A percentile compares a stretch with the other conserved stretches of the same genome.
Evolutionary conservation across 2,113 vertebrate species (phyloP).

Genomic region (Poicephalus gulielmi): DNA sequence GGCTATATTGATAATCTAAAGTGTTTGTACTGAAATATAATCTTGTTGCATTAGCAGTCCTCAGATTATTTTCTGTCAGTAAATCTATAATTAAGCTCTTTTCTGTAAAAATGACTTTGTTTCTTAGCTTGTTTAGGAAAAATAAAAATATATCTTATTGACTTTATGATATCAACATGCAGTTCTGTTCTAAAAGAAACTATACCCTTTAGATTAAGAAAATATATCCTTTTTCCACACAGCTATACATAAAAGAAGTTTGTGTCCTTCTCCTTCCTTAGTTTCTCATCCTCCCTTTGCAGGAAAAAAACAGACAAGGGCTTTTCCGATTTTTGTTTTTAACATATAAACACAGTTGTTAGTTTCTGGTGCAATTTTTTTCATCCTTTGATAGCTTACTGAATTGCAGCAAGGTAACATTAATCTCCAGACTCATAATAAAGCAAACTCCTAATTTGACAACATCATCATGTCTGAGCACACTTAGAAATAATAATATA

Average conservation of each 20-base stretch:
- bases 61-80: not conserved
- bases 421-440: not conserved
- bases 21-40: not conserved
- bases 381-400: not conserved
- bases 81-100: not conserved
- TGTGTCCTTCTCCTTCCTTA: not conserved
- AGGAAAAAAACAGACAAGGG: not conserved
- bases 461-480: not conserved
- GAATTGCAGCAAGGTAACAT: not conserved
- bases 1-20: not conserved
- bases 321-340: not conserved
- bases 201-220: not conserved
- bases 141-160: not conserved
- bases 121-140: not conserved
- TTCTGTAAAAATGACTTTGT: not conserved
- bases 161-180: not conserved
- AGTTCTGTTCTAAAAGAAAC: not conserved
- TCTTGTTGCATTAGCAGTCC: not conserved
- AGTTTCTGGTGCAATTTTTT: not conserved
- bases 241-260: not conserved
- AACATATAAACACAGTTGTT: not conserved
- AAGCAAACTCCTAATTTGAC: not conserved
- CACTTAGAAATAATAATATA: not conserved
- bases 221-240: not conserved
- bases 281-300: not conserved